Base-by-base conservation (phyloP, 2,113 vertebrate genomes). In the Ptychochromis oligacanthus region DNA sequence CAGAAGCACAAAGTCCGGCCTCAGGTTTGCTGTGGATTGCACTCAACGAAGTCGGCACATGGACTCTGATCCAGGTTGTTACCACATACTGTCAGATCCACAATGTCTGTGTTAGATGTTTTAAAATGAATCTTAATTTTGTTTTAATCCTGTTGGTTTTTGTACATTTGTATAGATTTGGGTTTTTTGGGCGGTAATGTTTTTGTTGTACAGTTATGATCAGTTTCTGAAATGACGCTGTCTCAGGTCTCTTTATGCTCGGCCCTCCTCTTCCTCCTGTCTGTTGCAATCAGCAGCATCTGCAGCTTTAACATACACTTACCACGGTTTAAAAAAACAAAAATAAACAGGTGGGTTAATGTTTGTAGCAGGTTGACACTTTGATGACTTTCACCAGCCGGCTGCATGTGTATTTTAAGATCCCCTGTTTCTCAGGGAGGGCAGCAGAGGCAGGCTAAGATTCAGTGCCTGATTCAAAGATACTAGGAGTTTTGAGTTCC, bases 121-220 rank as follows among this genome's bases (percentile, higher is more conserved):
- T 87, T 46, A 43, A 80, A 60, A 83, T 28, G 20, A 88, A 36
- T 75, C 61, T 49, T 74, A 18, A 5, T 61, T 24, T 84, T 72
- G 0, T 89, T 89, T 88, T 82, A 59, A 85, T 89, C 58, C 57
- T 84, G 64, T 83, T 88, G 70, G 79, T 75, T 87, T 84, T 87
- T 89, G 83, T 86, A 88, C 77, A 79, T 93, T 88, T 93, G 93
- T 95, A 91, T 65, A 92, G 89, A 89, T 82, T 58, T 89, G 24
- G 46, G 26, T 67, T 67, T 5, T 90, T 67, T 52, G 75, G 34
- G 17, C 49, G 79, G 22, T 61, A 72, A 8, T 79, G 46, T 76
- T 86, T 55, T 67, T 75, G 59, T 92, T 92, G 86, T 84, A 83
- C 65, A 85, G 83, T 77, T 85, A 0, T 74, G 59, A 75, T 87